phyloP scores from a whole-genome alignment of 2,888 invertebrate species.

The Yponomeuta sedellus region DNA sequence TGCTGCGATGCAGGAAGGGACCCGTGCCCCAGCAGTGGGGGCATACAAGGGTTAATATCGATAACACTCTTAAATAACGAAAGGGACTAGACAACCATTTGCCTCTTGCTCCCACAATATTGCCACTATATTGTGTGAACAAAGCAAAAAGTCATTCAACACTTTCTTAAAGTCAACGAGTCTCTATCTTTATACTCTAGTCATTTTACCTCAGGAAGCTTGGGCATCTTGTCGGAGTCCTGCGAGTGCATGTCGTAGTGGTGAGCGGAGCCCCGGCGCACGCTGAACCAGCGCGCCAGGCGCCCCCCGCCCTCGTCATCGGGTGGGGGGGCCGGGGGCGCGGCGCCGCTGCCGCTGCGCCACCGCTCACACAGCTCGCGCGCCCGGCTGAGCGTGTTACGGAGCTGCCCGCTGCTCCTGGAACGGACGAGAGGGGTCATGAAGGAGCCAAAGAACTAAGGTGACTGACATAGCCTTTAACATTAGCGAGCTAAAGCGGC shows the following conservation, averaged over 20 bases:
- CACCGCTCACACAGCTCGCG: conserved; percentile 90
- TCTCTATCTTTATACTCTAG: too few relatives aligned
- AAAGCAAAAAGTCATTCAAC: too few relatives aligned
- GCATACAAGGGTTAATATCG: too few relatives aligned
- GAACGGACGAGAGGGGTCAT: conserved; percentile 18
- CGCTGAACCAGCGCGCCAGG: conserved; percentile 92
- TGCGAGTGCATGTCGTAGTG: conserved; percentile 83
- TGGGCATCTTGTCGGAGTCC: conserved; percentile 80
- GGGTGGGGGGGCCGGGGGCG: conserved; percentile 56
- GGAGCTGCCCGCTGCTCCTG: conserved; percentile 86
- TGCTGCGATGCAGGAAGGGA: too few relatives aligned
- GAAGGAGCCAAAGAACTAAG: background rate
- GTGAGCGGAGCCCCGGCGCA: conserved; percentile 87
- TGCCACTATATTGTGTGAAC: too few relatives aligned
- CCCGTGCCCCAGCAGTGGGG: too few relatives aligned
- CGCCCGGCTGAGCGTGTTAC: conserved; percentile 88
- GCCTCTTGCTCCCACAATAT: too few relatives aligned
- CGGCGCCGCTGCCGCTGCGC: conserved; percentile 68
- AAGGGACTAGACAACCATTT: too few relatives aligned
- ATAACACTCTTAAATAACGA: too few relatives aligned
- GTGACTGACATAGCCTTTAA: too few relatives aligned
- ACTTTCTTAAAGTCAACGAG: too few relatives aligned
- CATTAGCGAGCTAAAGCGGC: background rate
- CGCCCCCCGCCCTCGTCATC: conserved; percentile 83
- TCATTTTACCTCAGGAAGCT: background rate